Base-by-base conservation (phyloP, 2,888 invertebrate genomes). In the Apocheima hispidaria region DNA sequence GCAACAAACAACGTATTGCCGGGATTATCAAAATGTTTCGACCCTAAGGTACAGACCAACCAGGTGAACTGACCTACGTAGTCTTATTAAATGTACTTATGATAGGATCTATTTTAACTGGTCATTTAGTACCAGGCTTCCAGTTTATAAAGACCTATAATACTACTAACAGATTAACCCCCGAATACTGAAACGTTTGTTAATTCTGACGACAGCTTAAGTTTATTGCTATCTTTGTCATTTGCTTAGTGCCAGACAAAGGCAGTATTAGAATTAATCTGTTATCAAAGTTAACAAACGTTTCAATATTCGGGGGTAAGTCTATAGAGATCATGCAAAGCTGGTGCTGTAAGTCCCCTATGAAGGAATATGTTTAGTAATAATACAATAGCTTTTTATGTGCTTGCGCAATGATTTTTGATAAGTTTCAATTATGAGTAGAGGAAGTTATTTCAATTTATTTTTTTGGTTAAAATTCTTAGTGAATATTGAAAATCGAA, bases 1-100 rank as follows among this genome's bases (percentile, higher is more conserved):
- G 44, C 14, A 51, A 44, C 58, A 58, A 58, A 51, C 44, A 58
- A 43, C 43, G 26, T n/a, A 20, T 23, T 55, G 33, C 3, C 14
- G 12, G 51, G 50, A 35, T 51, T 38, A 38, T 38, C 38, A 38
- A 38, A 38, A 9, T 10, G 38, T 20, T 38, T 38, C 9, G 38
- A 36, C 38, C 18, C 3, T 18, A 20, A 20, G 38, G 38, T 36
- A 20, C 18, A 18, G 9, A 10, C 9, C 2, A 10, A 38, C 38
- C 38, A 20, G 18, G 7, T 38, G 1, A 4, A 18, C 3, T 33
- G 38, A 18, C 18, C 38, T 9, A 7, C 20, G 18, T 9, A 9
- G 12, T 10, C 18, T 18, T 38, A 38, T 10, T 10, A 4, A 20
- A 38, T 20, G 3, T 20, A 10, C 38, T 20, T 38, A 2, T 12